phyloP scores from a whole-genome alignment of 2,113 vertebrate genomes.

The Glareola pratincola region DNA sequence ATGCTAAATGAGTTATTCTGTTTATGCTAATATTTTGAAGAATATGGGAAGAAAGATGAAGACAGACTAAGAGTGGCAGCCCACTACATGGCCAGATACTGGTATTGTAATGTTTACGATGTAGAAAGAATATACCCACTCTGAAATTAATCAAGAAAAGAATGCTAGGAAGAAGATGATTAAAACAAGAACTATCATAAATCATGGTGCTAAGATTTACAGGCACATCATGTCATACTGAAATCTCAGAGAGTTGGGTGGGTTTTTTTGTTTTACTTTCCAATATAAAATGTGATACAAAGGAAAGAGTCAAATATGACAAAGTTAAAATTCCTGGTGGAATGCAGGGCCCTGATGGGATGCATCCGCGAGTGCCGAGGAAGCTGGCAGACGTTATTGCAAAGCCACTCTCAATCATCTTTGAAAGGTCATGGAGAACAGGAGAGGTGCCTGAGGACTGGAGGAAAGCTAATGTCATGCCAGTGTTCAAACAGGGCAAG shows the following conservation, averaged over 20 bases:
- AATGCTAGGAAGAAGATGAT: not conserved
- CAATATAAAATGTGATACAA: not conserved
- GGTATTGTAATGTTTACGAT: not conserved
- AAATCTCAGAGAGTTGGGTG: not conserved
- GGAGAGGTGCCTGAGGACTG: too few species aligned
- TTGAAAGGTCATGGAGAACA: too few species aligned
- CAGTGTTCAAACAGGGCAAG: too few species aligned
- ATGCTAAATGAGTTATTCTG: not conserved
- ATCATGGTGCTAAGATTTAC: not conserved
- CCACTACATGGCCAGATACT: not conserved
- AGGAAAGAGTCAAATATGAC: not conserved
- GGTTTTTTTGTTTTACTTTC: not conserved
- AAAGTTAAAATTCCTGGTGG: not conserved
- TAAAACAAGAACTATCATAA: not conserved
- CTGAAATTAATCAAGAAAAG: not conserved
- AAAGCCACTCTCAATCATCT: too few species aligned
- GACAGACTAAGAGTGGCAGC: not conserved
- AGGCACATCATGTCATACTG: not conserved
- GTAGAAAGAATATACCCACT: not conserved
- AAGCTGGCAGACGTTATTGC: too few species aligned
- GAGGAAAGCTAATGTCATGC: too few species aligned
- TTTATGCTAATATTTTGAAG: not conserved
- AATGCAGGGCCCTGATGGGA: too few species aligned
- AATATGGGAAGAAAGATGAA: not conserved
- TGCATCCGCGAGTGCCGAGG: too few species aligned